phyloP scores from a whole-genome alignment of 1,140 invertebrate species.

The Prorops nasuta region DNA sequence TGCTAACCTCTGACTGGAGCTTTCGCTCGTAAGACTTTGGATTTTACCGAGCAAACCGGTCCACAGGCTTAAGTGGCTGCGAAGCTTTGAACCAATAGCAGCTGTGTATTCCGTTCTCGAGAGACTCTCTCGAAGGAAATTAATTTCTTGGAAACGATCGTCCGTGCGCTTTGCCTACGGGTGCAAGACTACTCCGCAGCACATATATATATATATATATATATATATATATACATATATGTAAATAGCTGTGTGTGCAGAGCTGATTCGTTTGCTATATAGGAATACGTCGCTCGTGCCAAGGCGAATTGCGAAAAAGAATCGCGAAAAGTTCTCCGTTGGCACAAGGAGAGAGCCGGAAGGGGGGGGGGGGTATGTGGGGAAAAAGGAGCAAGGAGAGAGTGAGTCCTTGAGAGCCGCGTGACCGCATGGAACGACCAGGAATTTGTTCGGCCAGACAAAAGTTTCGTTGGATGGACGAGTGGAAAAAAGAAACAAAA shows the following conservation, averaged over 20 bases:
- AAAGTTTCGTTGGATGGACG: too few species aligned
- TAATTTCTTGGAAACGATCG: constrained; percentile 26
- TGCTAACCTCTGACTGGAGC: constrained; percentile 8
- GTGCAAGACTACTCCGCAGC: too few species aligned
- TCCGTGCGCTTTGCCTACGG: constrained; percentile 11
- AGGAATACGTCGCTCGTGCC: too few species aligned
- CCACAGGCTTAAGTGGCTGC: constrained; percentile 28
- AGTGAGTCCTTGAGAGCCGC: constrained; percentile 26
- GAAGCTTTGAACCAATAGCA: constrained; percentile 16
- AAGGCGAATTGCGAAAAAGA: too few species aligned
- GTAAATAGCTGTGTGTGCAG: too few species aligned
- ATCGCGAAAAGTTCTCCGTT: too few species aligned
- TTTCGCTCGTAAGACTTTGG: constrained; percentile 28
- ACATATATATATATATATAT: neutral
- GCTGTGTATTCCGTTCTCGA: constrained; percentile 21
- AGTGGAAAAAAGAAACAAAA: too few species aligned
- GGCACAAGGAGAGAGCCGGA: neutral
- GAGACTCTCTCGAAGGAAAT: constrained; percentile 31
- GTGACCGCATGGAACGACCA: too few species aligned
- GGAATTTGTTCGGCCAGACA: too few species aligned
- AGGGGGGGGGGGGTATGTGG: neutral
- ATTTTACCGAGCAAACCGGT: constrained; percentile 31
- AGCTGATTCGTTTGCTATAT: too few species aligned
- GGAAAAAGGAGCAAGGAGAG: neutral
- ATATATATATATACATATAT: too few species aligned